These are phyloP conservation scores for Arothron firmamentum DNA, from an alignment of 2,113 vertebrate species.

Conservation along the genomic window DNA sequence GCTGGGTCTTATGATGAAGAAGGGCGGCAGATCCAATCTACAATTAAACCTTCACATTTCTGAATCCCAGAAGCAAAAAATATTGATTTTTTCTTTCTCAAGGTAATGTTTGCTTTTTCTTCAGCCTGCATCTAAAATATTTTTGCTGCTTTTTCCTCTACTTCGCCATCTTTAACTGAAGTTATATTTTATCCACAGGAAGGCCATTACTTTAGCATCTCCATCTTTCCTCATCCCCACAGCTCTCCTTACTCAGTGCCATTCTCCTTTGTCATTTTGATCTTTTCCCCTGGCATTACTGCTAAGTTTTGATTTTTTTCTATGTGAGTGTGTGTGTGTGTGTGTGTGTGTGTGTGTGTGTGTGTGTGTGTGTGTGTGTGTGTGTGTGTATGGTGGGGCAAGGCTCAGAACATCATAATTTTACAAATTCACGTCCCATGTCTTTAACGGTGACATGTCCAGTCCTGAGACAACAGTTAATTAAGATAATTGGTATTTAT, in stretches of 20 bases:
- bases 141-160: neutral
- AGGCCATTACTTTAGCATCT: slow-evolving; percentile 63
- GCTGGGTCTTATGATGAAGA: slow-evolving; percentile 26
- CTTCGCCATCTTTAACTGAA: slow-evolving; percentile 22
- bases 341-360: slow-evolving; percentile 1
- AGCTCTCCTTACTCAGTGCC: slow-evolving; percentile 43
- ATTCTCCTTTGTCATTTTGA: slow-evolving; percentile 67
- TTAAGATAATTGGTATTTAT: no score
- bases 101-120: slow-evolving; percentile 15
- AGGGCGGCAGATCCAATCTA: slow-evolving; percentile 4
- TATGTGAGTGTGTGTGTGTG: neutral
- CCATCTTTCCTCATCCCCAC: slow-evolving; percentile 52
- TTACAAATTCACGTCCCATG: no score
- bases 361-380: slow-evolving; percentile 4
- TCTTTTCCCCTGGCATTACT: slow-evolving; percentile 55
- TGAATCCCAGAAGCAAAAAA: slow-evolving; percentile 17
- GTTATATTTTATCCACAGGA: slow-evolving; percentile 62
- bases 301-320: slow-evolving; percentile 57
- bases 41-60: slow-evolving; percentile 21
- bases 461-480: no score
- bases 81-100: slow-evolving; percentile 26
- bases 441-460: no score
- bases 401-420: no score
- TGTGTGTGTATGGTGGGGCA: neutral
- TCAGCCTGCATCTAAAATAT: slow-evolving; percentile 26